Base-by-base conservation (phyloP, 2,888 invertebrate genomes). In the Prosopocoilus inquinatus region DNA sequence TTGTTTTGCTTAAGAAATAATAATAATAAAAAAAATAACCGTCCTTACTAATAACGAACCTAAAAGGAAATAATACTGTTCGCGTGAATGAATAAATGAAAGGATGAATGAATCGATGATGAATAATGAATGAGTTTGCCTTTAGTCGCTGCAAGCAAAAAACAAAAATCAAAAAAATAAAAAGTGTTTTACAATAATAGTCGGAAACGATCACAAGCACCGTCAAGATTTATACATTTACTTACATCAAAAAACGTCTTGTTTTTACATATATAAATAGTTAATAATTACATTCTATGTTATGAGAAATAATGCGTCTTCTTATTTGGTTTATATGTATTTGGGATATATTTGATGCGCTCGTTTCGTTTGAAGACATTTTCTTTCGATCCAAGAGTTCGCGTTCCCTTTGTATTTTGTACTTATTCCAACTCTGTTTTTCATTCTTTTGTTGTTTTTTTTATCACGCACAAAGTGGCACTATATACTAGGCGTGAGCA, bases 261-360 rank as follows among this genome's bases (percentile, higher is more conserved):
- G 47, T 49, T 12, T 49, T 49, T 51, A 50, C 51, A 54, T 57
- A 52, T 53, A 53, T 53, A 41, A 66, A 61, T 66, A 65, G 64
- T 63, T 62, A 60, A 65, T 66, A 61, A 28, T 28, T 28, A 28
- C 20, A 28, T 51, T 48, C 51, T 51, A 51, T 63, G 57, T 60
- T 51, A 51, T 63, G 58, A 58, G 58, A 63, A 60, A 61, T 60
- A 60, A 53, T 62, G 62, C 59, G 65, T 65, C 65, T 67, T 67
- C 66, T 66, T 68, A 65, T 71, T 71, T 71, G 70, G 70, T 67
- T 68, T 71, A 66, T 65, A 67, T 52, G 66, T 67, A 66, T 69
- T 70, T 67, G 69, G 20, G 68, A 63, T 68, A 67, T 58, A 64
- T 54, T 50, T 56, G 47, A 41, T 41, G 38, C 12, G 12, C 12